These are phyloP conservation scores for Eulemur albifrons DNA, from an alignment of 2,797 vertebrate genomes.

Conservation along the genomic window DNA sequence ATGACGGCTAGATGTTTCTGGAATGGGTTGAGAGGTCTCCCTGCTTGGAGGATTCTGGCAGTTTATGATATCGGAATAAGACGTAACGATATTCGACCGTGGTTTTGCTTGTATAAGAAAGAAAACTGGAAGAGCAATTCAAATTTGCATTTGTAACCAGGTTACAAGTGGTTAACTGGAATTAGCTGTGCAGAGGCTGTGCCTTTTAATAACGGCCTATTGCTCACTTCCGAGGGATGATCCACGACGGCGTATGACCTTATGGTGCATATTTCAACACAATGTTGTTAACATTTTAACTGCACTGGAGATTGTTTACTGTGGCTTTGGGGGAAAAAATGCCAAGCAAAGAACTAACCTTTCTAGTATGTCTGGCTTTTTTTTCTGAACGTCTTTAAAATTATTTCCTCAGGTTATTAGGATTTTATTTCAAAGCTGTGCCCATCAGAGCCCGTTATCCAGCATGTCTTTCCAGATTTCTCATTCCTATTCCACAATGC, in stretches of 20 bases:
- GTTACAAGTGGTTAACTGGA: conserved; percentile 76
- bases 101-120: conserved; percentile 14
- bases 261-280: conserved; percentile 73
- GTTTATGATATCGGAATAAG: conserved; percentile 58
- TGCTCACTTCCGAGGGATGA: conserved; percentile 76
- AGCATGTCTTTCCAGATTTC: background rate
- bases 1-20: conserved; percentile 74
- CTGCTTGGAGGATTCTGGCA: conserved; percentile 72
- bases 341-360: conserved; percentile 1
- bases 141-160: conserved; percentile 79
- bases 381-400: conserved; percentile 46
- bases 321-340: background rate
- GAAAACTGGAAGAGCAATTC: conserved; percentile 19
- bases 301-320: conserved; percentile 62
- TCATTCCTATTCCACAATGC: conserved; percentile 1
- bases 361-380: conserved; percentile 19
- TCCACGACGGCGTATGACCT: conserved; percentile 70
- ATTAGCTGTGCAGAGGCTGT: conserved; percentile 78
- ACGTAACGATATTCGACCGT: conserved; percentile 1
- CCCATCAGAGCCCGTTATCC: background rate
- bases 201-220: conserved; percentile 80
- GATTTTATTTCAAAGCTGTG: conserved; percentile 50
- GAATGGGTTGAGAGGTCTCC: conserved; percentile 28
- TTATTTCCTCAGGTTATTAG: conserved; percentile 47
- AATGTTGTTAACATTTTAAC: conserved; percentile 44